Conservation (phyloP, 2,113 vertebrate genomes). For the Myiagra hebetior region DNA sequence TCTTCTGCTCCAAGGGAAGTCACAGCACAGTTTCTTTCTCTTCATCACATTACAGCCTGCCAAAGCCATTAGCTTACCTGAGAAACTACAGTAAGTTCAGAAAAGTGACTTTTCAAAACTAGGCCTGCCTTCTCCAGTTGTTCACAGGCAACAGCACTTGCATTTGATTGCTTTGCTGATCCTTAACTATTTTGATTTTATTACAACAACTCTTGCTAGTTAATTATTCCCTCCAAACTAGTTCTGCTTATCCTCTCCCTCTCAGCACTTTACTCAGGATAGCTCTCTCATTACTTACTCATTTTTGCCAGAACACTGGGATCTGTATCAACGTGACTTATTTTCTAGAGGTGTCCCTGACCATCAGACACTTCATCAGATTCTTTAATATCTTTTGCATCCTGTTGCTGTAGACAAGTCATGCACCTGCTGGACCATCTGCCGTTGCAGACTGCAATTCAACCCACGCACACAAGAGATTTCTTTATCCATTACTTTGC, state of each 20-base stretch:
- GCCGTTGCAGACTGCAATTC: neutral
- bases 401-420: conserved; percentile 51
- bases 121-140: neutral
- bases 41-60: neutral
- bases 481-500: conserved; percentile 48
- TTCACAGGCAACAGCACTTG: neutral
- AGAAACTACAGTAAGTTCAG: neutral
- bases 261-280: neutral
- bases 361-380: conserved; percentile 58
- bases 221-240: neutral
- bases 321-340: neutral
- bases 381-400: conserved; percentile 60
- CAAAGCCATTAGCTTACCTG: neutral
- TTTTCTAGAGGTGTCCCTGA: conserved; percentile 42
- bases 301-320: conserved; percentile 7
- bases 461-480: neutral
- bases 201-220: neutral
- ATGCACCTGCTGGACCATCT: conserved; percentile 52
- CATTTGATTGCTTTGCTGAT: neutral
- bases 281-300: neutral
- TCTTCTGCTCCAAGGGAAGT: neutral
- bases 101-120: neutral
- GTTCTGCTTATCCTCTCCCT: neutral
- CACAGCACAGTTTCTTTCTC: neutral
- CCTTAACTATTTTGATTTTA: neutral